Base-by-base conservation (phyloP, 1,140 invertebrate species). In the Macrostomum lignano region DNA sequence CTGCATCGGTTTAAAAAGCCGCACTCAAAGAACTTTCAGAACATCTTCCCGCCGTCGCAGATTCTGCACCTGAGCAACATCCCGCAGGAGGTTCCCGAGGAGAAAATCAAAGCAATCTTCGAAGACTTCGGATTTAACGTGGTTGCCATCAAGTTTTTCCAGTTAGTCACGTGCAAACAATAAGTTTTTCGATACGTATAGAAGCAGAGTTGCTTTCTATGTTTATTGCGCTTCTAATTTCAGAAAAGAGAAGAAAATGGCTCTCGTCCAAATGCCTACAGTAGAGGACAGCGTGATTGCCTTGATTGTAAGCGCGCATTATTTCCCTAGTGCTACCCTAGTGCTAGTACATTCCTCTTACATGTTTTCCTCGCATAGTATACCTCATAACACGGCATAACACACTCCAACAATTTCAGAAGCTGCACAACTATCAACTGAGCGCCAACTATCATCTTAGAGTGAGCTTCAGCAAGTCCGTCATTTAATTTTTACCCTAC, bases 11-110 rank as follows among this genome's bases (percentile, higher is more conserved):
- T 93, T 65, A 96, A 96, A 65, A 94, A 96, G 60, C 88, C 86
- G 13, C 86, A 88, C 44, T 88, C 79, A 38, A 96, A 94, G 62
- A 96, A 96, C 61, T 96, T 91, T 60, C 79, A 88, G 62, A 98
- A 98, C 58, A 98, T 98, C 48, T 98, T 91, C 65, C 81, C 88
- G 45, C 88, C 91, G 42, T 86, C 77, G 47, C 70, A 77, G 35
- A 94, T 86, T 41, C 65, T 98, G 46, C 88, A 98, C 69, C 69
- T 96, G 53, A 94, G 84, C 43, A 98, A 98, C 72, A 96, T 98
- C 72, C 88, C 91, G 45, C 38, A 32, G 15, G 32, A 19, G 9
- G 40, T 38, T 5, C 28, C 15, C 9, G 40, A 43, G 26, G 26
- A 39, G 13, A 23, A 33, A 7, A 20, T 43, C 20, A 14, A 29